Evolutionary conservation across 2,888 invertebrate species (phyloP).

Genomic region (Lampropteryx suffumata): DNA sequence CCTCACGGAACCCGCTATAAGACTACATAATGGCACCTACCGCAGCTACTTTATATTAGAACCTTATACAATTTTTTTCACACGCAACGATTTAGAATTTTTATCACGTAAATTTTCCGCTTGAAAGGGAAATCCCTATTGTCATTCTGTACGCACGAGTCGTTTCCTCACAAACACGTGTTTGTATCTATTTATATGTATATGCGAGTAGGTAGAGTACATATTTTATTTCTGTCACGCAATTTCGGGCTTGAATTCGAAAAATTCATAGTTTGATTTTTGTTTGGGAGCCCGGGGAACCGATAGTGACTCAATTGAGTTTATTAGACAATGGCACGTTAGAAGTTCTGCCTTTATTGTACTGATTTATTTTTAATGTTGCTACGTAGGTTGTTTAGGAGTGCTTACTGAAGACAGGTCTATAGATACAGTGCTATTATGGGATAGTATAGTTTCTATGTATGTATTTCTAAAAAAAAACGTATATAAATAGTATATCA

Average conservation of each 20-base stretch:
- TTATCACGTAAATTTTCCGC: conserved; percentile 82
- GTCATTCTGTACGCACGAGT: conserved; percentile 70
- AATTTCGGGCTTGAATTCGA: conserved; percentile 65
- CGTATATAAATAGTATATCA: too few relatives aligned
- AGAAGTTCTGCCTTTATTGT: conserved; percentile 42
- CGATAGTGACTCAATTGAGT: conserved; percentile 59
- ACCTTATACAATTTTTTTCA: conserved; percentile 76
- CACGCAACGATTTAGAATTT: conserved; percentile 78
- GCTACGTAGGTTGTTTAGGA: background rate
- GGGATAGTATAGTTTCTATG: too few relatives aligned
- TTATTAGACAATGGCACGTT: conserved; percentile 62
- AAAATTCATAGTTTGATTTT: conserved; percentile 57
- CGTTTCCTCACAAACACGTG: conserved; percentile 80
- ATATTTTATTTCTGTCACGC: conserved; percentile 80
- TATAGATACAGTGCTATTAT: too few relatives aligned
- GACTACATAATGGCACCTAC: conserved; percentile 77
- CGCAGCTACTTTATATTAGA: conserved; percentile 77
- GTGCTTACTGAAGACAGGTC: too few relatives aligned
- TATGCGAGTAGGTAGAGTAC: conserved; percentile 59
- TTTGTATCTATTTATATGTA: conserved; percentile 63
- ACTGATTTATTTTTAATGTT: conserved; percentile 39
- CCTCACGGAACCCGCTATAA: conserved; percentile 65
- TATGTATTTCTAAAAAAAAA: too few relatives aligned
- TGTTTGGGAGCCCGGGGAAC: conserved; percentile 43
- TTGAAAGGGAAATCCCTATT: conserved; percentile 80